Base-by-base conservation (phyloP, 2,888 invertebrate species). In the Pilophorus perplexus region DNA sequence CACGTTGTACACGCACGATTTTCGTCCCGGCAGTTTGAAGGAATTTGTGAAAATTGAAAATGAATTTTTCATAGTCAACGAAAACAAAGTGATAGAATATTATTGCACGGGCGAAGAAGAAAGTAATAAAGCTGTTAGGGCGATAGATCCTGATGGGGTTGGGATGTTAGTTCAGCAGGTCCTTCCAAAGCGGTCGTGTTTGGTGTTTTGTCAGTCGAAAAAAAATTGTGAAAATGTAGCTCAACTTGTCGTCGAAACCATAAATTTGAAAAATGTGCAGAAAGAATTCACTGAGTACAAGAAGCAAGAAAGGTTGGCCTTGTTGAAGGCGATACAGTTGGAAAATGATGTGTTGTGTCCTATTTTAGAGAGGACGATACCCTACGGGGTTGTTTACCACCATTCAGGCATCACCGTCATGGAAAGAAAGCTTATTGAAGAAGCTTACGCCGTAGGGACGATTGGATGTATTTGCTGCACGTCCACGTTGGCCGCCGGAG, bases 401-500 rank as follows among this genome's bases (percentile, higher is more conserved):
- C 97, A 98, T 80, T 89, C 91, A 14, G 91, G 76, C 0, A 81
- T 98, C 46, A 93, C 92, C 2, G 81, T 82, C 5, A 95, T 94
- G 74, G 97, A 98, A 79, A 79, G 96, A 27, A 82, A 82, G 70
- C 79, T 92, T 59, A 80, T 97, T 14, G 96, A 97, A 77, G 90
- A 89, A 65, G 89, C 85, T 1, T 95, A 89, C 76, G 83, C 87
- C 70, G 81, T 83, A n/a, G 92, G 93, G 0, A 85, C 84, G n/a
- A 78, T 98, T 33, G 89, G 86, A 68, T 89, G 94, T 27, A 83
- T 98, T 70, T 92, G 94, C 75, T 96, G 95, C 76, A 98, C 97
- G 0, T 95, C 96, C 0, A 98, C 97, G 0, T 80, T 98, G 71
- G 97, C 97, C n/a, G 96, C 97, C 20, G 97, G 97, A 2, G 94